Evolutionary conservation across 2,888 invertebrate species (phyloP), one percentile per base, ranked within the genome.

Genomic region (Agrotis ipsilon): DNA sequence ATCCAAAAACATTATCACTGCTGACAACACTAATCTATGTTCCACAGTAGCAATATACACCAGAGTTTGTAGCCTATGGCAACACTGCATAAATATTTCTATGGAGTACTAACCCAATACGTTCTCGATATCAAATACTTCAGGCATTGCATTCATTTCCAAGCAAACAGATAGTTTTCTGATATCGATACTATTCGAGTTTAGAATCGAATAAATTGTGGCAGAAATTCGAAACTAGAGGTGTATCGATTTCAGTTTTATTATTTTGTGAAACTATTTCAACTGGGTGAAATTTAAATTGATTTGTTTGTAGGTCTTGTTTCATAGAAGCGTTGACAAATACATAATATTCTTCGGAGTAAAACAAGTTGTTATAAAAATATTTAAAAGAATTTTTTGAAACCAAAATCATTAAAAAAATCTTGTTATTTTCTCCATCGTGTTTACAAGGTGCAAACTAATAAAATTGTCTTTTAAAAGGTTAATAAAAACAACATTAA

Each of bases 81-180:
- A 63, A 68, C 48, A 55, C 49, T 54, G 68, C 58, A 68, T 78
- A 64, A 72, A 74, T 68, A 68, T 18, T 48, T 73, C 78, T 77
- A 79, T 80, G 72, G 61, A 61, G 62, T 43, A 49, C 51, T 51
- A 67, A 65, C 67, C 68, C 84, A 64, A 82, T 84, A 73, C 52
- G 65, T 76, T 76, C 64, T 58, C 65, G 57, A 63, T 78, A 78
- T 75, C 63, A 49, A 84, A 72, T 75, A 78, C 55, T 82, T 82
- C 65, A 63, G 32, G 27, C 61, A 66, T 84, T 66, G 64, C 68
- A 60, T 81, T 68, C 49, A 68, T 80, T 68, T 49, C 61, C 19
- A 51, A 52, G 54, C 52, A 43, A 49, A 54, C 64, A 21, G 81
- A 71, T 78, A 76, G 19, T 58, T 46, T 19, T 57, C 27, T 46